Conservation (phyloP, 2,797 vertebrate genomes). For the Chaunax sp. region DNA sequence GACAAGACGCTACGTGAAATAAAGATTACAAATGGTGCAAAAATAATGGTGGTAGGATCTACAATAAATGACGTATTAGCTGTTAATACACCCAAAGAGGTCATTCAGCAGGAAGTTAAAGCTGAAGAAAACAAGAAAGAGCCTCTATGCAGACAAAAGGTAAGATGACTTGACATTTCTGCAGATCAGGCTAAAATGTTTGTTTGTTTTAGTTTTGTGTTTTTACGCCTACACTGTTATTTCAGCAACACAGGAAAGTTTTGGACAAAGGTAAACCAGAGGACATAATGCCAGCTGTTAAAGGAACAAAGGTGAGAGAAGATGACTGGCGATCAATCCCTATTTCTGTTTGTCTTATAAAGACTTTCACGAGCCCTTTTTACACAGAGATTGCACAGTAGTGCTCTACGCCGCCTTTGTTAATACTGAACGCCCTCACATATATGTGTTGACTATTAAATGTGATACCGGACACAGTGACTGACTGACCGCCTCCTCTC, state of each 20-base stretch:
- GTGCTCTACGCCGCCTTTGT: no score
- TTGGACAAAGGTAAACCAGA: constrained; percentile 99
- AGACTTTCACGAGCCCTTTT: not conserved
- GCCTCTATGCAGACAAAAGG: constrained; percentile 98
- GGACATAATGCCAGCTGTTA: constrained; percentile 95
- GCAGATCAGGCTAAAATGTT: not conserved
- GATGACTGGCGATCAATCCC: not conserved
- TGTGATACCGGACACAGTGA: constrained; percentile 3
- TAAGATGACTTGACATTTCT: constrained; percentile 54
- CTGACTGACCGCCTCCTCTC: constrained; percentile 21
- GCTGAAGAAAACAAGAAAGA: constrained; percentile 98
- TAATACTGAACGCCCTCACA: no score
- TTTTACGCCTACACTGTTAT: constrained; percentile 59
- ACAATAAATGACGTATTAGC: constrained; percentile 98
- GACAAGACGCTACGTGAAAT: constrained; percentile 98
- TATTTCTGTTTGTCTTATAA: constrained; percentile 13
- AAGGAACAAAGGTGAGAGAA: constrained; percentile 92
- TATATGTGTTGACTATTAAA: not conserved
- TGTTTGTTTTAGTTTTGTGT: not conserved
- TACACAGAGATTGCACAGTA: no score
- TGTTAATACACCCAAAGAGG: constrained; percentile 98
- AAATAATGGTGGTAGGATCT: constrained; percentile 99
- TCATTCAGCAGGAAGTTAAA: constrained; percentile 95
- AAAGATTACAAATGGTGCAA: constrained; percentile 95
- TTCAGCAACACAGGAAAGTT: constrained; percentile 99